Conservation (phyloP, 2,113 vertebrate genomes). For the Dascyllus trimaculatus region DNA sequence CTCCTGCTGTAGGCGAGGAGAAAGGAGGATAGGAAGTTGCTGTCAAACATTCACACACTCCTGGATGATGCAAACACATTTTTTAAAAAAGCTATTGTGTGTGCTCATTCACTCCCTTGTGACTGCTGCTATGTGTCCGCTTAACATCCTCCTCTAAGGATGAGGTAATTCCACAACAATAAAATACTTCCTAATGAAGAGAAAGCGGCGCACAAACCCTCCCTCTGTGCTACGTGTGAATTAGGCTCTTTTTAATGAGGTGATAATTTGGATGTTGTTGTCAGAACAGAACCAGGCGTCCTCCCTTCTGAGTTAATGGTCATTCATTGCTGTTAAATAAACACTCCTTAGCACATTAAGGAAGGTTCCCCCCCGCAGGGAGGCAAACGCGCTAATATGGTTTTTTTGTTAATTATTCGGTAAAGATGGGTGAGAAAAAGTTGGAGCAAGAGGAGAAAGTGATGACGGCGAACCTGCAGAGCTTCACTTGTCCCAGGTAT, state of each 20-base stretch:
- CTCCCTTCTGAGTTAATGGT: slow-evolving; percentile 65
- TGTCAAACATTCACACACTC: slow-evolving; percentile 64
- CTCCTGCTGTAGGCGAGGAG: slow-evolving; percentile 74
- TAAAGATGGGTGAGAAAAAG: slow-evolving; percentile 3
- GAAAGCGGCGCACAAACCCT: slow-evolving; percentile 31
- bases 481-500: slow-evolving; percentile 73
- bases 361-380: slow-evolving; percentile 24
- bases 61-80: slow-evolving; percentile 17
- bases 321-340: slow-evolving; percentile 75
- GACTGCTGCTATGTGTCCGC: not conserved
- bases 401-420: slow-evolving; percentile 49
- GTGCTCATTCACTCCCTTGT: slow-evolving; percentile 11
- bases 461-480: slow-evolving; percentile 67
- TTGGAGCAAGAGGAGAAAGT: slow-evolving; percentile 54
- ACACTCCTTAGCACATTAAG: slow-evolving; percentile 59
- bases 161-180: slow-evolving; percentile 34
- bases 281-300: slow-evolving; percentile 63
- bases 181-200: slow-evolving; percentile 17
- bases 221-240: slow-evolving; percentile 63
- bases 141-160: slow-evolving; percentile 14
- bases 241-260: slow-evolving; percentile 70
- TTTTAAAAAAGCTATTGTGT: slow-evolving; percentile 18
- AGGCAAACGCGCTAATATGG: slow-evolving; percentile 20
- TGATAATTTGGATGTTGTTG: slow-evolving; percentile 75
- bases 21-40: slow-evolving; percentile 78